Evolutionary conservation across 2,888 invertebrate genomes (phyloP).

Genomic region (Cataglyphis albicans): DNA sequence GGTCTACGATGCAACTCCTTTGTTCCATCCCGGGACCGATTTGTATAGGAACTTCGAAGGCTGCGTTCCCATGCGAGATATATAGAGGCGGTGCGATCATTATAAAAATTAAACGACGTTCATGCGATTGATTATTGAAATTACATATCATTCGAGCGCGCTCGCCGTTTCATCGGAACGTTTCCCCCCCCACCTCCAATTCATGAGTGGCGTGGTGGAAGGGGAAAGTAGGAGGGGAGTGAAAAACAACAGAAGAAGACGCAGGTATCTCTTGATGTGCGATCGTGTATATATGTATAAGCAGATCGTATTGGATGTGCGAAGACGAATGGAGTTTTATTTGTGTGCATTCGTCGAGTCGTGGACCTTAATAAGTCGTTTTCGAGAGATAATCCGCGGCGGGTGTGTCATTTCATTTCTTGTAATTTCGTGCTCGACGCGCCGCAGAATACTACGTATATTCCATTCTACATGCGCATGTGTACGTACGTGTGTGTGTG

Average conservation of each 20-base stretch:
- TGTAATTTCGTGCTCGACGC: slow-evolving; percentile 81
- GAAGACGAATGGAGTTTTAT: slow-evolving; percentile 45
- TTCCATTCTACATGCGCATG: not conserved
- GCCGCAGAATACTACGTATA: slow-evolving; percentile 67
- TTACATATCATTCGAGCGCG: slow-evolving; percentile 79
- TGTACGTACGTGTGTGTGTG: not conserved
- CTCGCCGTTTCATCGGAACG: slow-evolving; percentile 55
- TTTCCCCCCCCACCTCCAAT: slow-evolving; percentile 1
- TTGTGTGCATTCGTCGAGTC: slow-evolving; percentile 67
- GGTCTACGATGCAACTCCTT: slow-evolving; percentile 40
- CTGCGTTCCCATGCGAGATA: slow-evolving; percentile 75
- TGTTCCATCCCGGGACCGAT: slow-evolving; percentile 39
- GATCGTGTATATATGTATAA: slow-evolving; percentile 41
- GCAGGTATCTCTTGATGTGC: slow-evolving; percentile 53
- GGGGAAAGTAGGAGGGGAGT: slow-evolving; percentile 6
- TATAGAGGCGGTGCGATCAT: slow-evolving; percentile 78
- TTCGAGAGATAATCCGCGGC: slow-evolving; percentile 83
- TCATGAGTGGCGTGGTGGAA: slow-evolving; percentile 28
- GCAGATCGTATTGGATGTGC: slow-evolving; percentile 4
- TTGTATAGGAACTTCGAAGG: slow-evolving; percentile 24
- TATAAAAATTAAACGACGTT: slow-evolving; percentile 86
- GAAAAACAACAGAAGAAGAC: slow-evolving; percentile 46
- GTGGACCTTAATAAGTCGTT: slow-evolving; percentile 83
- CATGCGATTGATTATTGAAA: slow-evolving; percentile 86
- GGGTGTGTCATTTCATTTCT: slow-evolving; percentile 85